Conservation (phyloP, 2,113 vertebrate species). For the Eidolon helvum region DNA sequence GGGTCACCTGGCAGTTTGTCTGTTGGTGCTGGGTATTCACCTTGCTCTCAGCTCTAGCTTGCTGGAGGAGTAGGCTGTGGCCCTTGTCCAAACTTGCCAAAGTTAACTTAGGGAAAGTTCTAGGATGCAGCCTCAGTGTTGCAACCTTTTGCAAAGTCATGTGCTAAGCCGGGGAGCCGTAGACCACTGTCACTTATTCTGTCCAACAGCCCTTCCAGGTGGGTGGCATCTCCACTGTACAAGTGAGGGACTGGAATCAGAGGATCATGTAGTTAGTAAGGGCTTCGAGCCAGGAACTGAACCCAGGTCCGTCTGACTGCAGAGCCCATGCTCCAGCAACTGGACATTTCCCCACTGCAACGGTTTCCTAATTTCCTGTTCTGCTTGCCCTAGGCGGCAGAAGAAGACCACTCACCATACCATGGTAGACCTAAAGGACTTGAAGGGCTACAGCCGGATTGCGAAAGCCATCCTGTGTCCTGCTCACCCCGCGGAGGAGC, state of each 20-base stretch:
- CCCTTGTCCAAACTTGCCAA: background rate
- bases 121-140: background rate
- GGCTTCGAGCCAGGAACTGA: background rate
- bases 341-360: background rate
- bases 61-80: background rate
- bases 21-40: background rate
- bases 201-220: background rate
- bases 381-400: conserved; percentile 87
- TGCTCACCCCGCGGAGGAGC: conserved; percentile 89
- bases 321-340: background rate
- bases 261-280: background rate
- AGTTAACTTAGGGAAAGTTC: background rate
- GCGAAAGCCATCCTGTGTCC: conserved; percentile 87
- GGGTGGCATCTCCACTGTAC: background rate
- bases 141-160: background rate
- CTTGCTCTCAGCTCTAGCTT: background rate
- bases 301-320: background rate
- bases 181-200: background rate
- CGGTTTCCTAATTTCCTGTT: background rate
- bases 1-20: background rate
- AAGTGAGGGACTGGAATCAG: background rate
- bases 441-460: conserved; percentile 81
- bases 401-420: conserved; percentile 89
- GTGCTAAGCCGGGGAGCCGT: background rate
- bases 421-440: conserved; percentile 83